Percentiles rank a stretch among this genome's conserved stretches.
These are phyloP conservation scores for Eciton burchellii DNA, from an alignment of 1,140 invertebrate species.

Conservation along the genomic window DNA sequence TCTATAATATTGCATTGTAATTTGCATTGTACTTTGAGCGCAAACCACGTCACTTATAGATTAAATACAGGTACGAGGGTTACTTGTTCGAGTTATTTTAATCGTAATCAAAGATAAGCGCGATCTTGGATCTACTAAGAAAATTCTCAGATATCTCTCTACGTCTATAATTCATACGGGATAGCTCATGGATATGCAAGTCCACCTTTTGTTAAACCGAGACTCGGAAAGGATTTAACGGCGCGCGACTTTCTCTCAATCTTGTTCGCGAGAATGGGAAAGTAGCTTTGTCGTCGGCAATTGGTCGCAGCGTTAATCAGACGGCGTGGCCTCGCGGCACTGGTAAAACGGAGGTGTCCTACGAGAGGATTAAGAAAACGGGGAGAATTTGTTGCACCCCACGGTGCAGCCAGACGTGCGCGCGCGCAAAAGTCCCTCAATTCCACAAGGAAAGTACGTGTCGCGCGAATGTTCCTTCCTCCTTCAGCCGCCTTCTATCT, in stretches of 20 bases:
- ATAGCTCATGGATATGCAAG: conserved; percentile 28
- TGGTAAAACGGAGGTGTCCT: conserved; percentile 17
- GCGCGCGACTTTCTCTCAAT: conserved; percentile 43
- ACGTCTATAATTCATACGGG: background rate
- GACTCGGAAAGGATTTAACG: conserved; percentile 12
- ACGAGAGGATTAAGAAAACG: conserved; percentile 38
- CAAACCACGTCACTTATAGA: no score
- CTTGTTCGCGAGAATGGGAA: background rate
- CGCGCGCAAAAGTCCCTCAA: background rate
- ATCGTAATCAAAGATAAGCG: background rate
- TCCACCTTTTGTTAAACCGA: conserved; percentile 31
- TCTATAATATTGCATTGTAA: conserved; percentile 22
- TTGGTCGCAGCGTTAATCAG: conserved; percentile 43
- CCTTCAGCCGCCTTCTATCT: background rate
- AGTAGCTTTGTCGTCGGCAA: conserved; percentile 30
- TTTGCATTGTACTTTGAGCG: background rate
- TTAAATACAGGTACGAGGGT: background rate
- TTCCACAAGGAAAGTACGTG: background rate
- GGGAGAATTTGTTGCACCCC: conserved; percentile 5
- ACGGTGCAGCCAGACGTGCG: background rate
- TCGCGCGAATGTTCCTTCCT: background rate
- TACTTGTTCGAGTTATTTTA: conserved; percentile 4
- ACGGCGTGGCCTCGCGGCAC: conserved; percentile 15
- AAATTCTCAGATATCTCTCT: background rate
- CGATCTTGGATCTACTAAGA: background rate